Percentiles rank a stretch among this genome's conserved stretches.
Evolutionary conservation across 1,140 invertebrate species (phyloP).

Genomic region (Gyrodactylus salaris): DNA sequence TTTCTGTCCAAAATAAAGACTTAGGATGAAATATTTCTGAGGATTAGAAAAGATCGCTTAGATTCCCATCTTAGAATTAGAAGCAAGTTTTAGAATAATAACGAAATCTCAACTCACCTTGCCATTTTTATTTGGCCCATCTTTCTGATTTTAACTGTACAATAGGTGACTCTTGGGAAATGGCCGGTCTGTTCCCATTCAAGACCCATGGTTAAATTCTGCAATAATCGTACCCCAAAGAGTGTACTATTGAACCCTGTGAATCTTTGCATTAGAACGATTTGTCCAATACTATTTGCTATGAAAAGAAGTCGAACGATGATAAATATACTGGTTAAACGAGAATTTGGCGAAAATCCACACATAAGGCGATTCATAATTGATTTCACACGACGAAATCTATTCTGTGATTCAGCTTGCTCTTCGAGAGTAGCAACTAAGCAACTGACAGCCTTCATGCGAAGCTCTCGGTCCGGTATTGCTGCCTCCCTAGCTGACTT

Average conservation of each 20-base stretch:
- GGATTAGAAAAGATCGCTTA: too few species aligned
- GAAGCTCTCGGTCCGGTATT: slow-evolving; percentile 2
- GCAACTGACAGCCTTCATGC: slow-evolving; percentile 4
- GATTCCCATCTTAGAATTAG: too few species aligned
- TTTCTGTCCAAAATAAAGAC: too few species aligned
- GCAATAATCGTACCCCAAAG: background rate
- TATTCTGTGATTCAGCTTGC: background rate
- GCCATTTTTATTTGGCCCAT: background rate
- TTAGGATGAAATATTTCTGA: too few species aligned
- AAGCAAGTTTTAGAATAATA: background rate
- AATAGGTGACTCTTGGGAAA: slow-evolving; percentile 6
- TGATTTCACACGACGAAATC: background rate
- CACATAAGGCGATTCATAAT: background rate
- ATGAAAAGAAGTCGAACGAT: slow-evolving; percentile 18
- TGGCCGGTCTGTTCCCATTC: slow-evolving; percentile 5
- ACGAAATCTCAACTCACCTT: background rate
- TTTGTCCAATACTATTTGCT: slow-evolving; percentile 23
- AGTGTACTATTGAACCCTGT: slow-evolving; percentile 20
- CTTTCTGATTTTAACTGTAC: slow-evolving; percentile 1
- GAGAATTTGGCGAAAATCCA: slow-evolving; percentile 1
- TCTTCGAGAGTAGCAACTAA: slow-evolving; percentile 6
- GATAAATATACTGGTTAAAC: slow-evolving; percentile 1
- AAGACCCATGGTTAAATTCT: background rate
- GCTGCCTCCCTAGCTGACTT: slow-evolving; percentile 5
- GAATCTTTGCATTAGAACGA: slow-evolving; percentile 24